Percentiles rank a stretch among this genome's conserved stretches.
Conservation (phyloP, 1,140 invertebrate genomes). For the Drosophila ercepeae region DNA sequence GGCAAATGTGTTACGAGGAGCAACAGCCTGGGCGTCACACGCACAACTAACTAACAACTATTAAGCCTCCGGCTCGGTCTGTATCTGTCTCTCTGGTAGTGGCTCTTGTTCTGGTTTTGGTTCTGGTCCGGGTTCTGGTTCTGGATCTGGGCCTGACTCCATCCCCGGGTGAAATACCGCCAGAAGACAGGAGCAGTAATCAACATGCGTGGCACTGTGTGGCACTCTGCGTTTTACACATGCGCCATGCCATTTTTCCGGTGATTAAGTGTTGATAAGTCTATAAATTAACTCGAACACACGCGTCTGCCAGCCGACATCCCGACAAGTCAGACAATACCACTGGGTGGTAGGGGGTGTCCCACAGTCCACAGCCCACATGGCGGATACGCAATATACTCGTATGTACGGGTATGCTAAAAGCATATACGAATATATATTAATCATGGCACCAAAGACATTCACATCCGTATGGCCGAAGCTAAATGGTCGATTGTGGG, state of each 20-base stretch:
- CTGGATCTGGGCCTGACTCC: slow-evolving; percentile 30
- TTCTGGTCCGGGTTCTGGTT: slow-evolving; percentile 15
- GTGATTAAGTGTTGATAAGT: slow-evolving; percentile 83
- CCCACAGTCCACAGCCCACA: slow-evolving; percentile 6
- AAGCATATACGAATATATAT: slow-evolving; percentile 33
- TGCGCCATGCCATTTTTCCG: slow-evolving; percentile 74
- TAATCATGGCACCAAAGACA: slow-evolving; percentile 66
- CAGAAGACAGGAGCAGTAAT: slow-evolving; percentile 56
- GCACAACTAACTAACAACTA: slow-evolving; percentile 82
- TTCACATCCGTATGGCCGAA: slow-evolving; percentile 29
- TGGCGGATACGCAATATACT: slow-evolving; percentile 31
- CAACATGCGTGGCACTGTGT: slow-evolving; percentile 74
- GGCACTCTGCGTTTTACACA: slow-evolving; percentile 58
- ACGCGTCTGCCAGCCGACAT: slow-evolving; percentile 40
- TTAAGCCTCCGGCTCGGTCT: slow-evolving; percentile 58
- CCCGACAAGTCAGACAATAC: slow-evolving; percentile 32
- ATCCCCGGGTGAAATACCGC: slow-evolving; percentile 47
- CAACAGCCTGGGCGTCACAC: slow-evolving; percentile 37
- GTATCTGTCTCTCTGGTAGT: slow-evolving; percentile 9
- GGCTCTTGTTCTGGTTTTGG: slow-evolving; percentile 8
- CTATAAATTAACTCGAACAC: slow-evolving; percentile 78
- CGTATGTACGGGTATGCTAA: too few species aligned
- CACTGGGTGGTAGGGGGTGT: background rate
- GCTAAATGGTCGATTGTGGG: slow-evolving; percentile 31
- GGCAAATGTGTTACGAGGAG: slow-evolving; percentile 65